Percentiles rank a stretch among this genome's conserved stretches.
These are phyloP conservation scores for Drosophila acutilabella DNA, from an alignment of 2,888 invertebrate genomes.

Conservation along the genomic window DNA sequence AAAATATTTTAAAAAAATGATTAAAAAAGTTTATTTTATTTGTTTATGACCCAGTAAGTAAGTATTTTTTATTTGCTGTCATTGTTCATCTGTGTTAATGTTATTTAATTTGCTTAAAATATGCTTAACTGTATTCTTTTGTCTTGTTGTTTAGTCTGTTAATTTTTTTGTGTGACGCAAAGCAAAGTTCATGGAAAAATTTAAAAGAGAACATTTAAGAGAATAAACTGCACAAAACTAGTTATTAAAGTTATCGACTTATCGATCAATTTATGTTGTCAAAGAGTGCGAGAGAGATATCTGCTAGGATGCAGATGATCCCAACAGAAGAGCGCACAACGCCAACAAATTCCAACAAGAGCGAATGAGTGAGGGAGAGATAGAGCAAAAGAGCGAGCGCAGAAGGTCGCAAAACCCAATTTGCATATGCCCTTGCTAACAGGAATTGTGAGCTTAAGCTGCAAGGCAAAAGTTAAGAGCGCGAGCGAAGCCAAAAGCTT, in stretches of 20 bases:
- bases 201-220: background rate
- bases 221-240: background rate
- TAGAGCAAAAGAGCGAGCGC: conserved; percentile 17
- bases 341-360: background rate
- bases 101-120: conserved; percentile 18
- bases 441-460: conserved; percentile 46
- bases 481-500: conserved; percentile 32
- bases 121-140: conserved; percentile 1
- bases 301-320: conserved; percentile 13
- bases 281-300: background rate
- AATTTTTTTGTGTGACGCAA: background rate
- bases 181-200: background rate
- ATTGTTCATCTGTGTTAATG: conserved; percentile 17
- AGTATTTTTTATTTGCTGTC: conserved; percentile 14
- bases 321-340: background rate
- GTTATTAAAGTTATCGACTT: background rate
- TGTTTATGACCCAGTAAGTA: conserved; percentile 22
- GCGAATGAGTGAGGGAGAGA: background rate
- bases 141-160: background rate
- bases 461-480: conserved; percentile 14
- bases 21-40: conserved; percentile 9
- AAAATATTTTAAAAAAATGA: background rate
- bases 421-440: conserved; percentile 66
- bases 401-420: conserved; percentile 55
- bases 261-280: background rate